A percentile compares a stretch with the other conserved stretches of the same genome.
These are phyloP conservation scores for Catagonus wagneri DNA, from an alignment of 2,113 vertebrate genomes.

Conservation along the genomic window DNA sequence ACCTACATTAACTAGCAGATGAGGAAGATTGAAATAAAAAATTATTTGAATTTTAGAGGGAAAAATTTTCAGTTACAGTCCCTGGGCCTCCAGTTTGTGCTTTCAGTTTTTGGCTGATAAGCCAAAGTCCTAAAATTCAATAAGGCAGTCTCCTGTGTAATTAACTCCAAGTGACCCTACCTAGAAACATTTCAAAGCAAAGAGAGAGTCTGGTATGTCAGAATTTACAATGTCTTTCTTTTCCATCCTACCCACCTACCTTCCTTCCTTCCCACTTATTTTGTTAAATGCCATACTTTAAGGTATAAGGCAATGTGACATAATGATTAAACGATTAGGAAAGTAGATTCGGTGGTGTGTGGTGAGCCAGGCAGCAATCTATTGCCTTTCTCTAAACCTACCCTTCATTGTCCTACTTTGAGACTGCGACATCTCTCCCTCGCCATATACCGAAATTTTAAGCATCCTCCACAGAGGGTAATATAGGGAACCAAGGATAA, in stretches of 20 bases:
- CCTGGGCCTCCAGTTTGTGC: neutral
- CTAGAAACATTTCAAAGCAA: slow-evolving; percentile 28
- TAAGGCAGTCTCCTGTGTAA: neutral
- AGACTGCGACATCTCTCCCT: neutral
- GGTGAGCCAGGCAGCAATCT: neutral
- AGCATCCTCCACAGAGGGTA: neutral
- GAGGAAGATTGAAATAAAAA: neutral
- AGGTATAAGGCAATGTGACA: neutral
- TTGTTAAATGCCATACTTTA: neutral
- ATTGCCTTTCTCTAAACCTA: neutral
- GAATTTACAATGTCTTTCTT: neutral
- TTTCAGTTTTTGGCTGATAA: neutral
- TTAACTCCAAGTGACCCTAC: neutral
- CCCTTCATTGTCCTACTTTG: neutral
- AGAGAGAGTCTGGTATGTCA: neutral
- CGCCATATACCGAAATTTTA: neutral
- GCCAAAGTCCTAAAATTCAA: slow-evolving; percentile 8
- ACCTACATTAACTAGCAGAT: neutral
- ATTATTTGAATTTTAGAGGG: neutral
- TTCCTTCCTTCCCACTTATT: neutral
- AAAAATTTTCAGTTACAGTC: neutral
- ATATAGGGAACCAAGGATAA: neutral
- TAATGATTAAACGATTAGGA: neutral
- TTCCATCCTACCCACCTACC: neutral
- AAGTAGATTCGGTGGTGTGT: neutral